These are phyloP conservation scores for Parthenolecanium corni DNA, from an alignment of 2,888 invertebrate species.

Conservation along the genomic window DNA sequence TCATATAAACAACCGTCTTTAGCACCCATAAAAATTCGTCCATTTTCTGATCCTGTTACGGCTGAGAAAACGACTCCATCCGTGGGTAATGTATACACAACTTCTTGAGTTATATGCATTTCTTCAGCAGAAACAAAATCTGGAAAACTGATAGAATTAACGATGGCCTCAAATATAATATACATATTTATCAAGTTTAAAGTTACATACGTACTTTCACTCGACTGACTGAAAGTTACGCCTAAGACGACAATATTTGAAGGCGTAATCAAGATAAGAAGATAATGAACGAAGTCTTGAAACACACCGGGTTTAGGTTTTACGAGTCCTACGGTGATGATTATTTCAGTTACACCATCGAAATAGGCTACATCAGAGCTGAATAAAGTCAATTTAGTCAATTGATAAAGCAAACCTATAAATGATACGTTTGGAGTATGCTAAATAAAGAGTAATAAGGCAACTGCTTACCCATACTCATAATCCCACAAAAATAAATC, in stretches of 20 bases:
- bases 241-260: constrained; percentile 86
- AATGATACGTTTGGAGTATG: constrained; percentile 12
- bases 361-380: constrained; percentile 90
- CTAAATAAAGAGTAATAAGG: constrained; percentile 3
- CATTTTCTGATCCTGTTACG: constrained; percentile 66
- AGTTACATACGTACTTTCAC: constrained; percentile 36
- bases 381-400: constrained; percentile 34
- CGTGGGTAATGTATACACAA: constrained; percentile 83
- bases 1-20: constrained; percentile 92
- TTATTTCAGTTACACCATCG: constrained; percentile 88
- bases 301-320: constrained; percentile 81
- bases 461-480: constrained; percentile 57
- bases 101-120: constrained; percentile 79
- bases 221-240: constrained; percentile 43
- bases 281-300: constrained; percentile 76
- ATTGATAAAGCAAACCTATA: constrained; percentile 9
- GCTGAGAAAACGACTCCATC: constrained; percentile 76
- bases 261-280: constrained; percentile 86
- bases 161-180: constrained; percentile 33
- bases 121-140: constrained; percentile 47
- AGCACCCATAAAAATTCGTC: constrained; percentile 88
- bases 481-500: constrained; percentile 98
- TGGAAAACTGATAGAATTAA: background rate
- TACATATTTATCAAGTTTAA: constrained; percentile 40
- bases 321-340: constrained; percentile 82